Base-by-base conservation (phyloP, 92 coral and sea anemone species). In the Parazoanthus swiftii region DNA sequence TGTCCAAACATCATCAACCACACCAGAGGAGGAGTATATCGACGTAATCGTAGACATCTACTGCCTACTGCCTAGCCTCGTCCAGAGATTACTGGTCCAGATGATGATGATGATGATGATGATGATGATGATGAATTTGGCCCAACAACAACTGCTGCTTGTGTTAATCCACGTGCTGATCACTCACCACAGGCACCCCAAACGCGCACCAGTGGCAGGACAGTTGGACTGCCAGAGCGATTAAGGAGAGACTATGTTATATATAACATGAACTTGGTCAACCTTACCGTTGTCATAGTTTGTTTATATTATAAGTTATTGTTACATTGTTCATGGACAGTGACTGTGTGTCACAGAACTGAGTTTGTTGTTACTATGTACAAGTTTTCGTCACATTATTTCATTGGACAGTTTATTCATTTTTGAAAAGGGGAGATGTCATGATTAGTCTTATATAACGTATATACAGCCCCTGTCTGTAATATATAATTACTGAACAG, bases 1-100 rank as follows among this genome's bases (percentile, higher is more conserved):
- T 43, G 74, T 91, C 70, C 90, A 90, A 59, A 84, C 88, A 63
- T 90, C 90, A 37, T 92, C 76, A 1, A 78, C 87, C 44, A 90
- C 89, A 13, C 89, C 83, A 71, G 80, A 92, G 4, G 94, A 29
- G 86, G 86, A 20, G 90, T 79, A 26, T 88, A 92, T 74, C 91
- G 90, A n/a, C 88, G 88, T 46, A 90, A 90, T 56, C 91, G 90
- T 11, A 76, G 81, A 51, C 85, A 89, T 82, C 83, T 91, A 75
- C 54, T 91, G 71, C 65, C 66, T 44, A 91, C 93, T 81, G 44
- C 67, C 56, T 88, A 91, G 88, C 65, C 88, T 23, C 85, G 85
- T 13, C 88, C 78, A 3, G 88, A 58, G 39, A 37, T 76, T 21
- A n/a, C 75, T 5, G 80, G 9, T 37, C 51, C n/a, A 9, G 81